Evolutionary conservation across 2,113 vertebrate genomes (phyloP).

Genomic region (Gadus chalcogrammus): DNA sequence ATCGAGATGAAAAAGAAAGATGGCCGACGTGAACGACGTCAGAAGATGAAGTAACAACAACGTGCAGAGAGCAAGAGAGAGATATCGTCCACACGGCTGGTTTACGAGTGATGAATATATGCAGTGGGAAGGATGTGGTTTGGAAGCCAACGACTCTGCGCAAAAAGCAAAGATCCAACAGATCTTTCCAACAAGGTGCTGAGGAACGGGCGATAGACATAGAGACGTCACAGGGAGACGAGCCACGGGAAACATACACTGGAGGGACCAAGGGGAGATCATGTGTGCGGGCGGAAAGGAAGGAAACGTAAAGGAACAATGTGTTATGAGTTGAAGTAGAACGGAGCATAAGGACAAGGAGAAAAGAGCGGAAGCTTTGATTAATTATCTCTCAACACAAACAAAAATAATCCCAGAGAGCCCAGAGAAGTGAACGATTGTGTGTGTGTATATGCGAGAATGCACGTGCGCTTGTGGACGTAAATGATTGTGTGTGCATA

Average conservation of each 20-base stretch:
- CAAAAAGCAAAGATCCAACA: neutral
- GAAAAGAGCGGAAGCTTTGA: slow-evolving; percentile 12
- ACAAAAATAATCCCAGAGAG: slow-evolving; percentile 10
- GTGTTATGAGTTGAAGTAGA: neutral
- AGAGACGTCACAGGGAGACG: slow-evolving; percentile 52
- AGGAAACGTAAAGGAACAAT: neutral
- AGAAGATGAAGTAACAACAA: slow-evolving; percentile 14
- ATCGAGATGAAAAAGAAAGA: slow-evolving; percentile 7
- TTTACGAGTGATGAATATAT: neutral
- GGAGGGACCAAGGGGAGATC: slow-evolving; percentile 10
- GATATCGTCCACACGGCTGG: neutral
- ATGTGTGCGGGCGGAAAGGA: slow-evolving; percentile 1
- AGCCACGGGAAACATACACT: slow-evolving; percentile 56
- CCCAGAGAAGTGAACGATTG: neutral
- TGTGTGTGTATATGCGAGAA: neutral
- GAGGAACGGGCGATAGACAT: neutral
- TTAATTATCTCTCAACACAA: slow-evolving; percentile 23
- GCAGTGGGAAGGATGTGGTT: neutral
- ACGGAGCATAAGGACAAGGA: neutral
- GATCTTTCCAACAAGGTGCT: slow-evolving; percentile 13
- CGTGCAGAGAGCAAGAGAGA: slow-evolving; percentile 12
- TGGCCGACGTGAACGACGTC: neutral
- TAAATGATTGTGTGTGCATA: neutral
- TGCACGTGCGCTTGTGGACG: neutral
- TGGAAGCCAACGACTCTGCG: neutral